Evolutionary conservation across 2,797 vertebrate genomes (phyloP).

Genomic region (Rachycentron canadum): DNA sequence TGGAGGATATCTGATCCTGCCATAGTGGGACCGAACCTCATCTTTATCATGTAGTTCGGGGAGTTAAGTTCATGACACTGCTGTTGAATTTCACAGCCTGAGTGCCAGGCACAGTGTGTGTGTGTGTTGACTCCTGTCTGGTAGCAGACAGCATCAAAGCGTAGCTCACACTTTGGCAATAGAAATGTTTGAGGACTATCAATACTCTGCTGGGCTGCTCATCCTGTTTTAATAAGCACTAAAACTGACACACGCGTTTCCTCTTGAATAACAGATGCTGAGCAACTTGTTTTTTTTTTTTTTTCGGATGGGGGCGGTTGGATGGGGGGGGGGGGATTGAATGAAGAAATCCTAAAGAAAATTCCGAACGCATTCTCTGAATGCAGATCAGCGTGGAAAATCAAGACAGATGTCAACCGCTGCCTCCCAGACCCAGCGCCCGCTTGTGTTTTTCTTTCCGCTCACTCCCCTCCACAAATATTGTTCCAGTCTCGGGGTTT

Average conservation of each 20-base stretch:
- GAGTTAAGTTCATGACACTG: slow-evolving; percentile 29
- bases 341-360: slow-evolving; percentile 28
- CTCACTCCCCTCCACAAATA: slow-evolving; percentile 60
- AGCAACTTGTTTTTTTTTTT: too few species aligned
- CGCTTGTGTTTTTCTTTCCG: slow-evolving; percentile 21
- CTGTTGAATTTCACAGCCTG: slow-evolving; percentile 27
- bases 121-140: slow-evolving; percentile 26
- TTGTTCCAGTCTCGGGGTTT: slow-evolving; percentile 44
- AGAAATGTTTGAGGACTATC: slow-evolving; percentile 51
- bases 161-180: slow-evolving; percentile 60
- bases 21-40: background rate
- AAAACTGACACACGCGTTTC: slow-evolving; percentile 9
- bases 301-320: background rate
- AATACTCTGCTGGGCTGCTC: slow-evolving; percentile 21
- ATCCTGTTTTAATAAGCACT: slow-evolving; percentile 29
- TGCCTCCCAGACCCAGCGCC: slow-evolving; percentile 47
- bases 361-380: slow-evolving; percentile 37
- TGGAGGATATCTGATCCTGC: background rate
- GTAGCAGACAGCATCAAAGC: slow-evolving; percentile 62
- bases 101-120: slow-evolving; percentile 36
- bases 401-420: slow-evolving; percentile 69
- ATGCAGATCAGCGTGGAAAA: slow-evolving; percentile 59
- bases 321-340: background rate
- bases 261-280: slow-evolving; percentile 11
- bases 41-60: background rate